These are phyloP conservation scores for Mactromeris polynyma DNA, from an alignment of 2,888 invertebrate species.

Conservation along the genomic window DNA sequence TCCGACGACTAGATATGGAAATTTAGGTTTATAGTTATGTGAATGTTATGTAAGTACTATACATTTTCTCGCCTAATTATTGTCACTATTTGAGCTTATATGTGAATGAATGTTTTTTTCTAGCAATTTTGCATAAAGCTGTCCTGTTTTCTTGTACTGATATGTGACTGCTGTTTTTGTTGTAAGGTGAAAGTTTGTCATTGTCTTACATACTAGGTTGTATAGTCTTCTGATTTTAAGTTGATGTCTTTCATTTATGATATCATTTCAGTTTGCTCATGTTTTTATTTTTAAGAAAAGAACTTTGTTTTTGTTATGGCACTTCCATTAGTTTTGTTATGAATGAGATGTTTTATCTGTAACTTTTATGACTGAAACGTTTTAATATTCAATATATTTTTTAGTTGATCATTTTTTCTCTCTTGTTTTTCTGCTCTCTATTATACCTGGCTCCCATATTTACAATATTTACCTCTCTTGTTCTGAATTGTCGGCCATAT, in stretches of 20 bases:
- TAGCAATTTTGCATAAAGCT: not conserved
- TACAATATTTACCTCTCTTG: too few species aligned
- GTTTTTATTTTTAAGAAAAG: constrained; percentile 17
- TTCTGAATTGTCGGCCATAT: too few species aligned
- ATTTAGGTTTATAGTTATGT: not conserved
- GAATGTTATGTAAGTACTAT: not conserved
- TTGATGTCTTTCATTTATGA: constrained; percentile 12
- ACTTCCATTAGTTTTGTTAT: constrained; percentile 12
- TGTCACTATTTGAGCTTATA: not conserved
- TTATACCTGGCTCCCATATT: too few species aligned
- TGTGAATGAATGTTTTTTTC: not conserved
- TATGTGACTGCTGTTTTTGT: constrained; percentile 20
- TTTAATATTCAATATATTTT: not conserved
- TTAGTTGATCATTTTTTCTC: not conserved
- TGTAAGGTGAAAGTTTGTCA: not conserved
- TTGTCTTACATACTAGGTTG: not conserved
- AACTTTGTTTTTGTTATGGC: constrained; percentile 15
- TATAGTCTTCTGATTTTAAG: constrained; percentile 3
- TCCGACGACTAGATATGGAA: not conserved
- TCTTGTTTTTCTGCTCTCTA: too few species aligned
- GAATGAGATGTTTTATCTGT: not conserved
- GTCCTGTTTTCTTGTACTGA: not conserved
- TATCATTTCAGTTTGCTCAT: constrained; percentile 22
- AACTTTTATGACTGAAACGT: not conserved
- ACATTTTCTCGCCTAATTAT: not conserved